Evolutionary conservation across 2,888 invertebrate species (phyloP), one percentile per base, ranked within the genome.

Genomic region (Leucozona laternaria): DNA sequence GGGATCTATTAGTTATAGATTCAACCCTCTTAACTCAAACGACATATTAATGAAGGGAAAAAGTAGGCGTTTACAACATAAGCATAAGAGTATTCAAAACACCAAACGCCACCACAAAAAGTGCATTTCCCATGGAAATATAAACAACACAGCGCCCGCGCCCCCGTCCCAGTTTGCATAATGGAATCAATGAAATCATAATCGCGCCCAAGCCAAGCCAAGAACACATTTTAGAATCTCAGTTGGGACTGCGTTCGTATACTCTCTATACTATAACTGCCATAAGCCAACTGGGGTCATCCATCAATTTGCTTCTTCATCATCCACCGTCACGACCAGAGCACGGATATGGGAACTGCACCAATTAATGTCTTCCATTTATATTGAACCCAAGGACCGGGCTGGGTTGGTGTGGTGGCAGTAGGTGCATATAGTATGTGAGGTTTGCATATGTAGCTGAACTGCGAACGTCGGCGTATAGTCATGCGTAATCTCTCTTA

Each of bases 261-360:
- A 15, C 68, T 43, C 55, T 60, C 6, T 28, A 37, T 40, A n/a
- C n/a, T n/a, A n/a, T 64, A 22, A 62, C 64, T 62, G 64, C 73
- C 70, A n/a, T n/a, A 86, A 73, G 72, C 72, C 73, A 86, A 78
- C 86, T 60, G 86, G 82, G 86, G 86, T 86, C 86, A 86, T 86
- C 82, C 86, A 82, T 86, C 86, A 86, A 86, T 86, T 86, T 86
- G 78, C 22, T 60, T 66, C 75, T 75, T 62, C 70, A 70, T 57
- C 68, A 73, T 40, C 17, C 31, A 48, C 11, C 31, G n/a, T n/a
- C n/a, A 66, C 11, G 17, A 20, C 58, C 25, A 57, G 5, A 71
- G 31, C 75, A 82, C 78, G 75, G 86, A 82, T 86, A 86, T 86
- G 86, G 86, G 86, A 86, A 86, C 82, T 82, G 82, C 86, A 86